These are phyloP conservation scores for Chrosomus eos DNA, from an alignment of 2,797 vertebrate genomes.

Conservation along the genomic window DNA sequence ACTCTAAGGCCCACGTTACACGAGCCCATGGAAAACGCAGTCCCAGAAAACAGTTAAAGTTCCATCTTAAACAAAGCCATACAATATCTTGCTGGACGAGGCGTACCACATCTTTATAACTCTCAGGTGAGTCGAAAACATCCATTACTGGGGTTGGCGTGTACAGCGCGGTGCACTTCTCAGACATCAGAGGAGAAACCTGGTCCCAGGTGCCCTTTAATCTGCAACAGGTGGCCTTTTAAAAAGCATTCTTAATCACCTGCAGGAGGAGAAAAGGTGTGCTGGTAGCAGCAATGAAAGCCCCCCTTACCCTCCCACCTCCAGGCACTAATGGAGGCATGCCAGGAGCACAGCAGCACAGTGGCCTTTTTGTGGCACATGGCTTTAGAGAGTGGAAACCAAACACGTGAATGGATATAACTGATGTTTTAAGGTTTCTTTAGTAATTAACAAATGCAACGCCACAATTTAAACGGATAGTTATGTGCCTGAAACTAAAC, in stretches of 20 bases:
- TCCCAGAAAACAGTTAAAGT: slow-evolving; percentile 33
- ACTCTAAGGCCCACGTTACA: background rate
- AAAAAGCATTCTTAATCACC: slow-evolving; percentile 80
- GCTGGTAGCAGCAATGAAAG: slow-evolving; percentile 70
- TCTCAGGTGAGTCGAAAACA: slow-evolving; percentile 51
- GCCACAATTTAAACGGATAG: background rate
- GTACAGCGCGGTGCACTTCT: slow-evolving; percentile 42
- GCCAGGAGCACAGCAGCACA: slow-evolving; percentile 64
- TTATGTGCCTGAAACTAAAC: background rate
- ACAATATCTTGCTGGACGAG: slow-evolving; percentile 45
- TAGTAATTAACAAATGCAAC: slow-evolving; percentile 12
- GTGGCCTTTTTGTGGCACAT: slow-evolving; percentile 68
- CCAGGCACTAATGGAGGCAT: slow-evolving; percentile 68
- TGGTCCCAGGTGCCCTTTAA: slow-evolving; percentile 81
- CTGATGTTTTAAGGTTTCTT: slow-evolving; percentile 1
- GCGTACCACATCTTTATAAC: slow-evolving; percentile 50
- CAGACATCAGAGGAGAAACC: slow-evolving; percentile 56
- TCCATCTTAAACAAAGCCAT: slow-evolving; percentile 45
- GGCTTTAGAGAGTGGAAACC: slow-evolving; percentile 63
- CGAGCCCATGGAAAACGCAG: slow-evolving; percentile 5
- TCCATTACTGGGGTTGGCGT: slow-evolving; percentile 52
- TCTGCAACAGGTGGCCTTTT: slow-evolving; percentile 84
- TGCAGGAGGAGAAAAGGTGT: slow-evolving; percentile 65
- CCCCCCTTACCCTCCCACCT: slow-evolving; percentile 63
- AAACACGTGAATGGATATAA: slow-evolving; percentile 23